Evolutionary conservation across 2,888 invertebrate genomes (phyloP).

Genomic region (Rambutsinella grinnellia): DNA sequence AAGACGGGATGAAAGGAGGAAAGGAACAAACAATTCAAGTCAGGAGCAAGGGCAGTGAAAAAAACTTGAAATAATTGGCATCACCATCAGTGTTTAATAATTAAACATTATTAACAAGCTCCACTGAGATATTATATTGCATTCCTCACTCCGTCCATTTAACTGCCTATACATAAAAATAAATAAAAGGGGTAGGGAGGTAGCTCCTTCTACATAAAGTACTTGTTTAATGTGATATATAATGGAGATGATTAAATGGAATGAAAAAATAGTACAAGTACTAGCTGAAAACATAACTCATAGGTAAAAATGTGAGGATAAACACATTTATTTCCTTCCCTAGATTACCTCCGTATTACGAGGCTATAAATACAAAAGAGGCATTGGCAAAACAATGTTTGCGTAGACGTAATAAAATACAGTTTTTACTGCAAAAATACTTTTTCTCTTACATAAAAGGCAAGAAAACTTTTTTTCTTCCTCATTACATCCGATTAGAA

Average conservation of each 20-base stretch:
- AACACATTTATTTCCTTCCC: slow-evolving; percentile 26
- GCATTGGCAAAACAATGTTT: not conserved
- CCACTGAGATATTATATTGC: slow-evolving; percentile 47
- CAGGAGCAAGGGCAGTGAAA: slow-evolving; percentile 28
- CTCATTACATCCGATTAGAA: slow-evolving; percentile 53
- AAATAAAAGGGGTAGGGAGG: not conserved
- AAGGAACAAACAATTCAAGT: slow-evolving; percentile 50
- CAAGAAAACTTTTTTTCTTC: slow-evolving; percentile 33
- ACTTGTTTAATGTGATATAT: slow-evolving; percentile 2
- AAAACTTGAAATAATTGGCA: slow-evolving; percentile 65
- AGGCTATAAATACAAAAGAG: too few species aligned
- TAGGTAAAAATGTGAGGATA: slow-evolving; percentile 20
- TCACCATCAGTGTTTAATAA: slow-evolving; percentile 58
- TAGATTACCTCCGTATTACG: not conserved
- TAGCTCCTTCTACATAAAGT: not conserved
- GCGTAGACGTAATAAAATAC: not conserved
- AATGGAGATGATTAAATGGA: slow-evolving; percentile 15
- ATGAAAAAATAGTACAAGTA: slow-evolving; percentile 3
- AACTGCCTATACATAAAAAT: not conserved
- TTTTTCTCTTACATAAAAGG: not conserved
- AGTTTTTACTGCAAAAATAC: slow-evolving; percentile 15
- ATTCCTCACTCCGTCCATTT: slow-evolving; percentile 15
- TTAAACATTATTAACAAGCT: slow-evolving; percentile 60
- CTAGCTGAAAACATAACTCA: slow-evolving; percentile 38
- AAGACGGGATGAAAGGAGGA: slow-evolving; percentile 47